Evolutionary conservation across 2,888 invertebrate genomes (phyloP).

Genomic region (Crepidodera aurea): DNA sequence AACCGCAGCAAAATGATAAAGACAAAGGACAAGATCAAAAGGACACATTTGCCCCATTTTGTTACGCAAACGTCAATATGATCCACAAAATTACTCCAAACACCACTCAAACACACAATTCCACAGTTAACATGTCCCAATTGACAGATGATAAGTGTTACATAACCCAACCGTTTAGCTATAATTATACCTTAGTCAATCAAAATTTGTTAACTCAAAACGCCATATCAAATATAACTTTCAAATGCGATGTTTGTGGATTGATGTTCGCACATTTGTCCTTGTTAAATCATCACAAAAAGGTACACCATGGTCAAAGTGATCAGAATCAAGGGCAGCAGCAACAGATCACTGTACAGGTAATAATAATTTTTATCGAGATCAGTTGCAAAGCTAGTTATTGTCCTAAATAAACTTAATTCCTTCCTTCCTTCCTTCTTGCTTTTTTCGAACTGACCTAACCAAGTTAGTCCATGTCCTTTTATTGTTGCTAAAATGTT

Average conservation of each 20-base stretch:
- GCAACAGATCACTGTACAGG: constrained; percentile 58
- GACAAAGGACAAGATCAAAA: constrained; percentile 55
- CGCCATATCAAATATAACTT: constrained; percentile 82
- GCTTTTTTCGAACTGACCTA: too few relatives aligned
- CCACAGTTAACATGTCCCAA: constrained; percentile 75
- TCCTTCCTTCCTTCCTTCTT: too few relatives aligned
- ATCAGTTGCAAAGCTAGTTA: too few relatives aligned
- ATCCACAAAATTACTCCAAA: constrained; percentile 68
- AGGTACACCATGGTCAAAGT: constrained; percentile 76
- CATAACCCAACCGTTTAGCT: constrained; percentile 78
- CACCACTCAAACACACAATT: constrained; percentile 53
- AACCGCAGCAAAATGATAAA: constrained; percentile 52
- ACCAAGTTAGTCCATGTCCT: too few relatives aligned
- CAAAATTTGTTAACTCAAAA: constrained; percentile 85
- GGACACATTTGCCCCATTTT: constrained; percentile 74
- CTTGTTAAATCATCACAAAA: constrained; percentile 85
- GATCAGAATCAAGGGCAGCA: constrained; percentile 60
- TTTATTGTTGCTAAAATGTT: too few relatives aligned
- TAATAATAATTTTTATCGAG: too few relatives aligned
- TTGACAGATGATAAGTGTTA: constrained; percentile 76
- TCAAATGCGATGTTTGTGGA: constrained; percentile 89
- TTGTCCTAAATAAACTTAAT: too few relatives aligned
- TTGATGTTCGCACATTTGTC: constrained; percentile 85
- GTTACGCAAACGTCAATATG: constrained; percentile 74
- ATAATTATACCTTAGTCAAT: constrained; percentile 83